phyloP scores from a whole-genome alignment of 2,888 invertebrate genomes.

The Vannuccia rotundouncinata region DNA sequence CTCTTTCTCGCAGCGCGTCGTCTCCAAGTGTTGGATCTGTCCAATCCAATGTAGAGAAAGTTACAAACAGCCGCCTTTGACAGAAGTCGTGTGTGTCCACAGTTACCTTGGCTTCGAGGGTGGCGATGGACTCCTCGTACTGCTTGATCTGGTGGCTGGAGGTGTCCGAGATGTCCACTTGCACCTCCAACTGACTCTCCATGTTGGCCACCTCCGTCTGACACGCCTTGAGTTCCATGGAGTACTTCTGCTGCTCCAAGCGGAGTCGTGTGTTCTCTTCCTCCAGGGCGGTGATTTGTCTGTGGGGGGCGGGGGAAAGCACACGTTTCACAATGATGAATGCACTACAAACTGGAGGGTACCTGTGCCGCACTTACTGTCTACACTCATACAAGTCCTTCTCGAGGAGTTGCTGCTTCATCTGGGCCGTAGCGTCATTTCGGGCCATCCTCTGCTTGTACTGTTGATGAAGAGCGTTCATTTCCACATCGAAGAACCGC shows the following conservation, averaged over 20 bases:
- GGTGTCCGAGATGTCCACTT: neutral
- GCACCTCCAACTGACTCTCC: slow-evolving; percentile 5
- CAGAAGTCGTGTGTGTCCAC: neutral
- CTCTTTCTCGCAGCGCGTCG: neutral
- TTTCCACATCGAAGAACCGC: neutral
- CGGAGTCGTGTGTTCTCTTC: slow-evolving; percentile 6
- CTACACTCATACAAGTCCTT: neutral
- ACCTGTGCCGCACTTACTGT: neutral
- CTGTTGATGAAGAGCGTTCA: neutral
- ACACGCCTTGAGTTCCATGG: neutral
- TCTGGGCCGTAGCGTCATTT: neutral
- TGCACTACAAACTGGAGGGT: neutral
- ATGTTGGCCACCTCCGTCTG: neutral
- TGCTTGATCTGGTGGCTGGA: neutral
- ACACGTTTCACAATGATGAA: neutral
- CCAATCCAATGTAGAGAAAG: neutral
- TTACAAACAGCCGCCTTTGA: neutral
- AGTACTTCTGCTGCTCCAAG: neutral
- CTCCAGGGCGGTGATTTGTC: neutral
- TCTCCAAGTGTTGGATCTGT: neutral
- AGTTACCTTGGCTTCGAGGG: neutral
- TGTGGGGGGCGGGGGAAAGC: neutral
- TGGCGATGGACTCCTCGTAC: neutral
- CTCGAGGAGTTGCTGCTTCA: neutral
- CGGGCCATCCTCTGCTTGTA: neutral